Evolutionary conservation across 2,888 invertebrate species (phyloP).

Genomic region (Muscina levida): DNA sequence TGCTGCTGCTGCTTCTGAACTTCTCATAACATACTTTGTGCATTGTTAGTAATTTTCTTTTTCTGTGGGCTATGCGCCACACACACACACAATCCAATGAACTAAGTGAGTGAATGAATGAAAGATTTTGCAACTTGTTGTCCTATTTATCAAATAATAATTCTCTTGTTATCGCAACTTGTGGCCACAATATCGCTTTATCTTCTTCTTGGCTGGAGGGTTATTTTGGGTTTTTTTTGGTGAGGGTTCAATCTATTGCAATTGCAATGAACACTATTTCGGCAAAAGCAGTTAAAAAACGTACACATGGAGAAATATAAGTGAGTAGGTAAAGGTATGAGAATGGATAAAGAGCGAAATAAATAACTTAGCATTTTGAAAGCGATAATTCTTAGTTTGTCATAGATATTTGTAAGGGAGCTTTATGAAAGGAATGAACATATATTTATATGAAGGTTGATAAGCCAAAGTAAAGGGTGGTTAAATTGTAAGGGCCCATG

Average conservation of each 20-base stretch:
- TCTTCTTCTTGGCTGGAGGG: not conserved
- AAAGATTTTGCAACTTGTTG: conserved; percentile 6
- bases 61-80: not conserved
- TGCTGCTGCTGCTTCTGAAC: not conserved
- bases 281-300: no score
- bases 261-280: not conserved
- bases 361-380: no score
- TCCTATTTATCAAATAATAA: conserved; percentile 12
- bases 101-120: not conserved
- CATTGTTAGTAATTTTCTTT: not conserved
- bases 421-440: no score
- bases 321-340: no score
- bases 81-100: conserved; percentile 13
- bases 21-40: not conserved
- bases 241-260: not conserved
- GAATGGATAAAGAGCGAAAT: no score
- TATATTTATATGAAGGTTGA: no score
- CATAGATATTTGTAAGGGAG: no score
- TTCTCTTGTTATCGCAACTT: conserved; percentile 2
- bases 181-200: conserved; percentile 10
- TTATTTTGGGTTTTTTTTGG: not conserved
- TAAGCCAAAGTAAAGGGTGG: no score
- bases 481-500: no score
- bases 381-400: no score
- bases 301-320: not conserved